A percentile compares a stretch with the other conserved stretches of the same genome.
These are phyloP conservation scores for Thalpophila matura DNA, from an alignment of 2,888 invertebrate genomes.

Conservation along the genomic window DNA sequence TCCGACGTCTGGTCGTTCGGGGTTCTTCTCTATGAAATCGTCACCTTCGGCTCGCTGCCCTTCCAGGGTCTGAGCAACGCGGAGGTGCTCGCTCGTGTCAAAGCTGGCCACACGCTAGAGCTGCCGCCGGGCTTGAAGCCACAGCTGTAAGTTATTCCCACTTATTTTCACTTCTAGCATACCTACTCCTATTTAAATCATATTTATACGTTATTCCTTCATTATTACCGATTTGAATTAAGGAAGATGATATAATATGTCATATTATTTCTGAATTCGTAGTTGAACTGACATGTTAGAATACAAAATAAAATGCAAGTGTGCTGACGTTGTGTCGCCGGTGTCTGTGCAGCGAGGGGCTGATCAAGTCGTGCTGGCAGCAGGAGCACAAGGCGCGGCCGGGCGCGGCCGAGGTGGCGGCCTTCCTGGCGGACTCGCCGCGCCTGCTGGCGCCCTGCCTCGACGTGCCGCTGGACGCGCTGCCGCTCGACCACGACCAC, in stretches of 20 bases:
- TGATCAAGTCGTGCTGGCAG: slow-evolving; percentile 96
- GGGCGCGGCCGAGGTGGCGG: slow-evolving; percentile 94
- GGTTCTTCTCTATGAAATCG: slow-evolving; percentile 96
- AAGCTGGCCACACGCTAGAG: slow-evolving; percentile 93
- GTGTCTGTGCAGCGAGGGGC: slow-evolving; percentile 93
- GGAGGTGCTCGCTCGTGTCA: slow-evolving; percentile 95
- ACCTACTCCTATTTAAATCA: too few species aligned
- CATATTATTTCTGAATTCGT: background rate
- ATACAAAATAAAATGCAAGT: background rate
- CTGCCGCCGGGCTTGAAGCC: slow-evolving; percentile 95
- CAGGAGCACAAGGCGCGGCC: slow-evolving; percentile 93
- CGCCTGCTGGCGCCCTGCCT: slow-evolving; percentile 94
- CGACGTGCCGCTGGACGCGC: slow-evolving; percentile 94
- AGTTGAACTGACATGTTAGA: background rate
- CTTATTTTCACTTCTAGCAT: background rate
- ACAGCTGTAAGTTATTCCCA: slow-evolving; percentile 93
- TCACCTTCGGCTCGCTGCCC: slow-evolving; percentile 97
- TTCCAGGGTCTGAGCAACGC: slow-evolving; percentile 96
- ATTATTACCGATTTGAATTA: too few species aligned
- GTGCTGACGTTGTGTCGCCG: slow-evolving; percentile 35
- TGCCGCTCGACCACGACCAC: slow-evolving; percentile 91
- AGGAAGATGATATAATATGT: background rate
- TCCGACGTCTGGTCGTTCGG: slow-evolving; percentile 98
- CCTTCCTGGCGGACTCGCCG: slow-evolving; percentile 94
- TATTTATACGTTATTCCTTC: too few species aligned